phyloP scores from a whole-genome alignment of 2,113 vertebrate species.

The Pygathrix nemaeus region DNA sequence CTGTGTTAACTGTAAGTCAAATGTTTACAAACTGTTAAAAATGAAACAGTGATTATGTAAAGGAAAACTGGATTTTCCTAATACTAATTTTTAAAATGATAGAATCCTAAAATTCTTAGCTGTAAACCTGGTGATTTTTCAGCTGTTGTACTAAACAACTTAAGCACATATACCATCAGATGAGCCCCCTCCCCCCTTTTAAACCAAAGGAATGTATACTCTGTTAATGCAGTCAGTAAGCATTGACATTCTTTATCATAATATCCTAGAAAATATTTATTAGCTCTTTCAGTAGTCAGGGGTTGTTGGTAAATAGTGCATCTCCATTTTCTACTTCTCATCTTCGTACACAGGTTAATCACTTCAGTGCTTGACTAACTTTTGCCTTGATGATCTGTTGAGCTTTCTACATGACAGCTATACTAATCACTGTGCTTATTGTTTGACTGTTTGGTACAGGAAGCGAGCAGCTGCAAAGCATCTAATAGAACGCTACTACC shows the following conservation, averaged over 20 bases:
- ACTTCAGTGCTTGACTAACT: slow-evolving; percentile 82
- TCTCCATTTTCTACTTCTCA: background rate
- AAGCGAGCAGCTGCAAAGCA: slow-evolving; percentile 99
- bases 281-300: background rate
- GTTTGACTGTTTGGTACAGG: slow-evolving; percentile 93
- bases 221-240: background rate
- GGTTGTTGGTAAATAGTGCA: background rate
- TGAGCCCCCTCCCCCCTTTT: rapidly evolving
- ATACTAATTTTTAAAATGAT: slow-evolving; percentile 14
- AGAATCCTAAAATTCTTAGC: background rate
- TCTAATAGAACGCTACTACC: slow-evolving; percentile 99
- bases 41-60: background rate
- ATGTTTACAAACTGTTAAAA: background rate
- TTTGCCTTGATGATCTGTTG: slow-evolving; percentile 79
- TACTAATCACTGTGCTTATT: slow-evolving; percentile 87
- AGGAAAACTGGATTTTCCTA: background rate
- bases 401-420: slow-evolving; percentile 82
- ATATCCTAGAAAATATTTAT: background rate
- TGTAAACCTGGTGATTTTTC: background rate
- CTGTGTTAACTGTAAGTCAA: background rate
- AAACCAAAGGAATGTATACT: background rate
- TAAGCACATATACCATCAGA: background rate
- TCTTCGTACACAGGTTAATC: slow-evolving; percentile 69
- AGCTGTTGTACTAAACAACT: background rate
- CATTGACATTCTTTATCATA: background rate